Conservation (phyloP, 2,113 vertebrate species). For the human region GRCh38 chr7:139953501-139954000, state of each 20-base stretch:
- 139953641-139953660: neutral
- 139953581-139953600: neutral
- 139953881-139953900: too few species aligned
- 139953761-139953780: neutral
- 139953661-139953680: neutral
- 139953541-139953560: neutral
- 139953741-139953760: neutral
- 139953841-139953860: neutral
- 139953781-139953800: neutral
- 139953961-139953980: too few species aligned
- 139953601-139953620: neutral
- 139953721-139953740: neutral
- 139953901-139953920: too few species aligned
- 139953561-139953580: neutral
- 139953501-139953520: constrained; percentile 14
- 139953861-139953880: too few species aligned
- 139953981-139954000: too few species aligned
- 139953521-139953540: constrained; percentile 50
- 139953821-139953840: neutral
- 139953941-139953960: too few species aligned
- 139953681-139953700: neutral
- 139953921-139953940: too few species aligned
- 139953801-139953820: neutral
- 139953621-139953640: neutral
- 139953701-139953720: neutral